Percentiles rank a stretch among this genome's conserved stretches.
These are phyloP conservation scores for Bibio marci DNA, from an alignment of 2,888 invertebrate genomes.

Conservation along the genomic window DNA sequence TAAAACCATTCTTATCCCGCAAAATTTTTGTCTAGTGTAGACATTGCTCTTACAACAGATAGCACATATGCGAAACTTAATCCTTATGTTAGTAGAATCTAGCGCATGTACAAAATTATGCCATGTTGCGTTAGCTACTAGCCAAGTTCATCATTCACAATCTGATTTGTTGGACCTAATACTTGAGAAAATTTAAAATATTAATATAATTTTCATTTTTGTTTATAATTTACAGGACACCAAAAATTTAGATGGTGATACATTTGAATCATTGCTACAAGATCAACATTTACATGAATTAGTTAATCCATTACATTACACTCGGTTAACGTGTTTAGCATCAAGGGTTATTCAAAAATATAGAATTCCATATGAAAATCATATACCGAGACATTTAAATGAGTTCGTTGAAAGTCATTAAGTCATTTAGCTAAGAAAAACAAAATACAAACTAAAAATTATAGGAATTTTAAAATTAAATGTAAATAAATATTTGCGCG, in stretches of 20 bases:
- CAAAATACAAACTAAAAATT: not conserved
- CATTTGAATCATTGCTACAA: conserved; percentile 51
- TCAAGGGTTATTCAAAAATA: conserved; percentile 62
- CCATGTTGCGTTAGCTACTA: too few relatives aligned
- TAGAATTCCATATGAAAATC: conserved; percentile 42
- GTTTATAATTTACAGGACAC: conserved; percentile 26
- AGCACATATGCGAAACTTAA: too few relatives aligned
- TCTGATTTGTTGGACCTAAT: too few relatives aligned
- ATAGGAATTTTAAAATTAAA: too few relatives aligned
- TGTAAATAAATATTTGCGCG: too few relatives aligned
- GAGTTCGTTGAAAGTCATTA: conserved; percentile 27
- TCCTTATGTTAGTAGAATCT: too few relatives aligned
- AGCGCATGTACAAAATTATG: too few relatives aligned
- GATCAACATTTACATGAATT: conserved; percentile 45
- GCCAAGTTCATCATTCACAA: too few relatives aligned
- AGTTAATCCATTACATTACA: conserved; percentile 60
- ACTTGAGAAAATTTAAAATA: too few relatives aligned
- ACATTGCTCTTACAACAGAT: too few relatives aligned
- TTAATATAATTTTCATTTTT: not conserved
- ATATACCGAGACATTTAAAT: conserved; percentile 36
- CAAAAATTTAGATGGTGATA: conserved; percentile 57
- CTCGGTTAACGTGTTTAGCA: conserved; percentile 70
- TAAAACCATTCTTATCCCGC: too few relatives aligned
- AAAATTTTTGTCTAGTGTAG: too few relatives aligned
- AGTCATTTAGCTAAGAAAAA: conserved; percentile 1